Evolutionary conservation across 2,797 vertebrate species (phyloP).

Genomic region (Manis pentadactyla): DNA sequence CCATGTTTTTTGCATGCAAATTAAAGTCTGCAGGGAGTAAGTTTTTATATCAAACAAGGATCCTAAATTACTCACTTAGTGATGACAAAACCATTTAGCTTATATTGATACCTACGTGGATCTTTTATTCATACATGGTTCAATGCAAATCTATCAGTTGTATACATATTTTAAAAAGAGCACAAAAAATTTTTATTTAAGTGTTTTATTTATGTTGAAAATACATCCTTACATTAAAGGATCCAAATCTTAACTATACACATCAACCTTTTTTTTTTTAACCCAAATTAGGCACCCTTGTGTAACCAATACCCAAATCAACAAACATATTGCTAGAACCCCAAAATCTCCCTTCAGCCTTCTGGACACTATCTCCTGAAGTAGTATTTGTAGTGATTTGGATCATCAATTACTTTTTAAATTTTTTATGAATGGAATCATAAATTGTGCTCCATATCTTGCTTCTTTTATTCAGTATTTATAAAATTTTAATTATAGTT

Average conservation of each 20-base stretch:
- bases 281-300: background rate
- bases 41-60: slow-evolving; percentile 62
- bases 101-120: slow-evolving; percentile 51
- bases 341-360: background rate
- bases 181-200: background rate
- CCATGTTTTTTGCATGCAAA: slow-evolving; percentile 77
- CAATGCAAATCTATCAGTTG: slow-evolving; percentile 42
- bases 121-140: slow-evolving; percentile 53
- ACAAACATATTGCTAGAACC: background rate
- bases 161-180: background rate
- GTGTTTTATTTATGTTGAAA: background rate
- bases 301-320: background rate
- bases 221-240: background rate
- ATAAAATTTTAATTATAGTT: background rate
- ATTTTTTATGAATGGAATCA: background rate
- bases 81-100: slow-evolving; percentile 64
- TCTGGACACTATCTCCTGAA: background rate
- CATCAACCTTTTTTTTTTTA: background rate
- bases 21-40: slow-evolving; percentile 56
- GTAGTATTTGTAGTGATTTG: background rate
- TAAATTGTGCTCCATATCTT: background rate
- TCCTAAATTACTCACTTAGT: slow-evolving; percentile 64
- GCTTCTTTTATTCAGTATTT: background rate
- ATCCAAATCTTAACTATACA: background rate
- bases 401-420: background rate